Percentiles rank a stretch among this genome's conserved stretches.
These are phyloP conservation scores for Bergia puertoricense DNA, from an alignment of 92 coral and sea anemone genomes.

Conservation along the genomic window DNA sequence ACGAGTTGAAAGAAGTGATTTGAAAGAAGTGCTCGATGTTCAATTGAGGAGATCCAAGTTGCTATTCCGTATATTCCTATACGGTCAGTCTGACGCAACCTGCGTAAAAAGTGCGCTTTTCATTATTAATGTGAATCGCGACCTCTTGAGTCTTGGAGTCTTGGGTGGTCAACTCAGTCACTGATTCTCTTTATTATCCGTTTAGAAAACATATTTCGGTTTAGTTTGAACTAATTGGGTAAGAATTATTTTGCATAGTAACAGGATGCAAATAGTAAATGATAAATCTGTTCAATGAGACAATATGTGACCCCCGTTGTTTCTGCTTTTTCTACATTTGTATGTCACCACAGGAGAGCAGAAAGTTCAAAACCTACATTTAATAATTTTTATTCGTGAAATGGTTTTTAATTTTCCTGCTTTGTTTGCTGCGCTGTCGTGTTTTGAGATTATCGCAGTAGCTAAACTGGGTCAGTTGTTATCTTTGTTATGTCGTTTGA, in stretches of 20 bases:
- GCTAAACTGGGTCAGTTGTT: neutral
- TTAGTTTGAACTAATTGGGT: no score
- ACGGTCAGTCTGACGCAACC: no score
- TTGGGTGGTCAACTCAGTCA: neutral
- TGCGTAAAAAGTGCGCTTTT: no score
- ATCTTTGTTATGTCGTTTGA: neutral
- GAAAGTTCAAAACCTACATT: slow-evolving; percentile 1
- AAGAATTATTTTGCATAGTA: neutral
- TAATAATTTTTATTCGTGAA: neutral
- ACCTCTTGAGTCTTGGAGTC: neutral
- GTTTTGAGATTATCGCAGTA: neutral
- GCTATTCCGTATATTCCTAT: no score
- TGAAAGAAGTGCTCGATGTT: no score
- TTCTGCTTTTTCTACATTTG: neutral
- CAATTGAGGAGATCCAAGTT: no score
- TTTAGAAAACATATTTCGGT: no score
- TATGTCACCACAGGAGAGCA: neutral
- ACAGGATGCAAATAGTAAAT: neutral
- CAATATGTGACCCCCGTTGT: neutral
- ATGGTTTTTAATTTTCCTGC: neutral
- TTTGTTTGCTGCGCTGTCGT: slow-evolving; percentile 18
- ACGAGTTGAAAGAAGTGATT: no score
- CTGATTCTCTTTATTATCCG: neutral
- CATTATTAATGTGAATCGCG: neutral
- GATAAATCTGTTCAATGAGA: neutral